Evolutionary conservation across 1,140 invertebrate species (phyloP).

Genomic region (Megathymus violae): DNA sequence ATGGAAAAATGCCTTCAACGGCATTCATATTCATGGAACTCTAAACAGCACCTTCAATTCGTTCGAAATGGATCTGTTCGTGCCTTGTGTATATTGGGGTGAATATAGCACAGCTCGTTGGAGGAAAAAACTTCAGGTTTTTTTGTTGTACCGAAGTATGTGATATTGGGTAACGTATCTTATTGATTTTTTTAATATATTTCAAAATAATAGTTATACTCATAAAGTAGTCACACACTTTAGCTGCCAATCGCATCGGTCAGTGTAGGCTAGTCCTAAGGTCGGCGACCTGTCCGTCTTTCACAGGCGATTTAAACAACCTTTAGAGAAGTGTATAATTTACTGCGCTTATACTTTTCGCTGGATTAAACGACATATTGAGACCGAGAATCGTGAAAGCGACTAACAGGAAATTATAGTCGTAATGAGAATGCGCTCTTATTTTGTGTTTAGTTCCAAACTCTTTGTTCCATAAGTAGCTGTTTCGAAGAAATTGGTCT

Average conservation of each 20-base stretch:
- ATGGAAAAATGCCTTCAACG: too few species aligned
- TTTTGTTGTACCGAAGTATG: too few species aligned
- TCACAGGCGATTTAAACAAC: conserved; percentile 28
- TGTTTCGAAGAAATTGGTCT: conserved; percentile 5
- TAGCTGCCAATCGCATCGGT: not conserved
- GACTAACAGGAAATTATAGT: conserved; percentile 17
- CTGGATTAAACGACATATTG: conserved; percentile 26
- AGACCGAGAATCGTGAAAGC: not conserved
- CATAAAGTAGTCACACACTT: not conserved
- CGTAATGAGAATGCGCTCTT: conserved; percentile 9
- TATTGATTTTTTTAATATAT: too few species aligned
- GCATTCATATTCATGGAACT: too few species aligned
- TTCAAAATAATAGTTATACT: too few species aligned
- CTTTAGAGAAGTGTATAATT: conserved; percentile 24
- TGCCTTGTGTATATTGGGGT: too few species aligned
- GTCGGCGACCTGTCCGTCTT: conserved; percentile 27
- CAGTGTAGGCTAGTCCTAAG: conserved; percentile 12
- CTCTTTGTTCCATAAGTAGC: conserved; percentile 15
- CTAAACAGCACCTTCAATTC: too few species aligned
- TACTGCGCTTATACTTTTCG: conserved; percentile 23
- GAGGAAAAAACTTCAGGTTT: too few species aligned
- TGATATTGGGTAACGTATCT: too few species aligned
- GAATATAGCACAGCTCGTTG: too few species aligned
- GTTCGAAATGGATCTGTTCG: too few species aligned
- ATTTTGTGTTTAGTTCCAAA: not conserved